Percentiles rank a stretch among this genome's conserved stretches.
Conservation (phyloP, 2,113 vertebrate genomes). For the Pedetes capensis region DNA sequence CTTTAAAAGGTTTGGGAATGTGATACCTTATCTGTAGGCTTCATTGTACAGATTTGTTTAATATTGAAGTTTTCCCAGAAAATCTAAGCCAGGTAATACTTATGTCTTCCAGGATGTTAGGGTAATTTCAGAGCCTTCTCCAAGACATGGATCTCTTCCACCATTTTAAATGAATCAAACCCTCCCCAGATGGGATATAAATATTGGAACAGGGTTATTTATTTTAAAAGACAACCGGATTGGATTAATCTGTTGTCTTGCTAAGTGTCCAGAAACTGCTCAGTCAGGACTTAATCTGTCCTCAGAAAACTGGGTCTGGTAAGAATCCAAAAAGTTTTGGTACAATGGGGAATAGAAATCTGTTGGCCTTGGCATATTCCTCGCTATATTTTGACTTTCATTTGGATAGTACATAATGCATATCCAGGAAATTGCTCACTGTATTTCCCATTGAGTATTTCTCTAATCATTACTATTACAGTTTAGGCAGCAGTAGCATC, state of each 20-base stretch:
- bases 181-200: not conserved
- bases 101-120: not conserved
- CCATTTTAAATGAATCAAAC: not conserved
- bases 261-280: not conserved
- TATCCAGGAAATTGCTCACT: conserved; percentile 24
- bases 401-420: not conserved
- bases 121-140: conserved; percentile 22
- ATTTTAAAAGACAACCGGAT: not conserved
- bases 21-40: not conserved
- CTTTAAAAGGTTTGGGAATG: not conserved
- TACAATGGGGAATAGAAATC: not conserved
- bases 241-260: not conserved
- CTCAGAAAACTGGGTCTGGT: not conserved
- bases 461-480: not conserved
- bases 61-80: conserved; percentile 31
- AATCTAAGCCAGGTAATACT: not conserved
- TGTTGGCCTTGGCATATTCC: not conserved
- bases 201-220: not conserved
- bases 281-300: not conserved
- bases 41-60: not conserved
- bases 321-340: not conserved
- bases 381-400: not conserved
- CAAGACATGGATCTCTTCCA: not conserved
- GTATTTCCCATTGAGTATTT: not conserved
- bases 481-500: not conserved